Evolutionary conservation across 1,140 invertebrate species (phyloP).

Genomic region (Aporrectodea caliginosa): DNA sequence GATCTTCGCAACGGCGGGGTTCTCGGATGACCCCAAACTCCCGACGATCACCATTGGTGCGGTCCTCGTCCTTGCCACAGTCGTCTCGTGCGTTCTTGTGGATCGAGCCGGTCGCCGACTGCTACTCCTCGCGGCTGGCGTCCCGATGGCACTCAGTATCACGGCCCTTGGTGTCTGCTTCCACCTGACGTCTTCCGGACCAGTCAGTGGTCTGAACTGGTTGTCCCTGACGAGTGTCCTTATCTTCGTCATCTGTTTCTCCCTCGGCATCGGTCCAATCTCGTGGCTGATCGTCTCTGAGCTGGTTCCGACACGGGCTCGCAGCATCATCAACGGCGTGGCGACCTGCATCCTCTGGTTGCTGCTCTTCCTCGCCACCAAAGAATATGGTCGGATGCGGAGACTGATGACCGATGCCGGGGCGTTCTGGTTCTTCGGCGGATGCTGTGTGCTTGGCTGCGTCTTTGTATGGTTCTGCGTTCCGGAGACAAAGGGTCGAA

Average conservation of each 20-base stretch:
- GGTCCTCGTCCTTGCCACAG: conserved; percentile 83
- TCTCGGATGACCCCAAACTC: conserved; percentile 35
- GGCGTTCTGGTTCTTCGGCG: conserved; percentile 59
- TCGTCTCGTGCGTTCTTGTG: conserved; percentile 75
- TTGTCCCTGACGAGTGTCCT: conserved; percentile 76
- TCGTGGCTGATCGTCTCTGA: conserved; percentile 93
- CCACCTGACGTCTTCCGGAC: conserved; percentile 11
- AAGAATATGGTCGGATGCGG: conserved; percentile 45
- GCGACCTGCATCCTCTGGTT: conserved; percentile 83
- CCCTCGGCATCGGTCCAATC: conserved; percentile 82
- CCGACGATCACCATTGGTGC: conserved; percentile 76
- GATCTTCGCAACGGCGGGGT: conserved; percentile 72
- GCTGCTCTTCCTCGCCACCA: conserved; percentile 84
- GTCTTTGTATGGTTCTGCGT: conserved; percentile 51
- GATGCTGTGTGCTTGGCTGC: conserved; percentile 45
- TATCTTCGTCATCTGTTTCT: conserved; percentile 82
- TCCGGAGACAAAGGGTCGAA: conserved; percentile 54
- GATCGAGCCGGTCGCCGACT: conserved; percentile 71
- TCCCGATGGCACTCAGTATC: conserved; percentile 43
- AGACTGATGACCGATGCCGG: conserved; percentile 65
- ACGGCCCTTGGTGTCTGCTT: conserved; percentile 47
- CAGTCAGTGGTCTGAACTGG: conserved; percentile 62
- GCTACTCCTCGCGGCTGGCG: conserved; percentile 61
- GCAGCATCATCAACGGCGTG: conserved; percentile 77
- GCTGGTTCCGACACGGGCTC: conserved; percentile 77